Evolutionary conservation across 2,888 invertebrate genomes (phyloP).

Genomic region (Orchestes rusci): DNA sequence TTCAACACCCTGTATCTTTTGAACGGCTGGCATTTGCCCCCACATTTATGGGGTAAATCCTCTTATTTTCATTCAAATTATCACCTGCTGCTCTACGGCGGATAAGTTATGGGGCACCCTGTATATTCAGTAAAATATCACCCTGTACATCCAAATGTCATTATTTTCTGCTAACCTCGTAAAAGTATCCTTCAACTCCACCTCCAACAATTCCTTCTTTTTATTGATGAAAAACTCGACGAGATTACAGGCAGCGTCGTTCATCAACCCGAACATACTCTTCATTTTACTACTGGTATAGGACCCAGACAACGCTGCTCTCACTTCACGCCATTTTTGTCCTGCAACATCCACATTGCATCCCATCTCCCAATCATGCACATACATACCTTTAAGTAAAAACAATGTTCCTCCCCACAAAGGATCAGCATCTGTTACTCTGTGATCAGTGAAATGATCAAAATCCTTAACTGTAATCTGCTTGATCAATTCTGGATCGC

Average conservation of each 20-base stretch:
- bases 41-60: too few species aligned
- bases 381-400: conserved; percentile 28
- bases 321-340: conserved; percentile 35
- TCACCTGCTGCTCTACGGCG: too few species aligned
- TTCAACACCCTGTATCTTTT: too few species aligned
- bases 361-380: too few species aligned
- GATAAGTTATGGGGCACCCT: too few species aligned
- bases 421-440: conserved; percentile 38
- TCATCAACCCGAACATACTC: conserved; percentile 41
- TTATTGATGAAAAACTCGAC: conserved; percentile 6
- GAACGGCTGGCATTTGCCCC: too few species aligned
- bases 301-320: conserved; percentile 36
- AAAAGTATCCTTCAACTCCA: conserved; percentile 41
- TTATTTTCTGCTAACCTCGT: too few species aligned
- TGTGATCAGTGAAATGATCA: conserved; percentile 50
- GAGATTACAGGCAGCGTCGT: conserved; percentile 26
- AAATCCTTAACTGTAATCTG: conserved; percentile 52
- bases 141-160: too few species aligned
- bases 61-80: too few species aligned
- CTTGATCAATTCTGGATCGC: conserved; percentile 54
- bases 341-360: too few species aligned
- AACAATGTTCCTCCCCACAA: conserved; percentile 45
- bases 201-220: background rate
- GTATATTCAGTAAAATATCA: too few species aligned
- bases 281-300: conserved; percentile 45